Evolutionary conservation across 2,113 vertebrate genomes (phyloP), one percentile per base, ranked within the genome.

Genomic region (Pogona vitticeps): DNA sequence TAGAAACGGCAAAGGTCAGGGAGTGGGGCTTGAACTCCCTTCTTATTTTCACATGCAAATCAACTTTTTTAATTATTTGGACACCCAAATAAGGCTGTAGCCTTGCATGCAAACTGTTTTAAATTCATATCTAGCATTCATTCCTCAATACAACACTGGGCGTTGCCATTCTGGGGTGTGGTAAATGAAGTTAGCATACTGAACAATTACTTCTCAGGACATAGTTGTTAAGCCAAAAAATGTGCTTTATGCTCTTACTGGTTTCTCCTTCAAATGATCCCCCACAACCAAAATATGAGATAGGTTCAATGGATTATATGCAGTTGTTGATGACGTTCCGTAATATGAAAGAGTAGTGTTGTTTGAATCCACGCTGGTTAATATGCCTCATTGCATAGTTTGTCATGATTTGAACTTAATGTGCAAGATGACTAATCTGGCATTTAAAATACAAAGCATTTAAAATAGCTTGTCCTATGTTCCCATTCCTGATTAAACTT

Each of bases 401-500:
- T 59, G 65, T 76, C 78, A 58, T 85, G 68, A 2, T 92, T 94
- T 92, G 76, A 31, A 84, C 86, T 90, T 92, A 89, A 84, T 42
- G 36, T 91, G 71, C 52, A 31, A 72, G 26, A 82, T 56, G 36
- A 76, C 28, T 0, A 80, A 91, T 89, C 90, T 76, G 86, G 80
- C 56, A 76, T 82, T 8, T 20, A 0, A 63, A 82, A 10, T 84
- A 73, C 58, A 72, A 86, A 88, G 0, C 76, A 65, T 28, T 86
- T 58, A 46, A 80, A 90, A 88, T 10, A 42, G 86, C 88, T 90
- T 92, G 93, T 89, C 90, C 92, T 68, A 84, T 88, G 1, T 93
- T 79, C 84, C 52, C 88, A 14, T 72, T 61, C 70, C 31, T 76
- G 14, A 36, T 12, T 33, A 6, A 68, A 21, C 68, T 31, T 91